A percentile compares a stretch with the other conserved stretches of the same genome.
Evolutionary conservation across 2,888 invertebrate species (phyloP).

Genomic region (Steromphala cineraria): DNA sequence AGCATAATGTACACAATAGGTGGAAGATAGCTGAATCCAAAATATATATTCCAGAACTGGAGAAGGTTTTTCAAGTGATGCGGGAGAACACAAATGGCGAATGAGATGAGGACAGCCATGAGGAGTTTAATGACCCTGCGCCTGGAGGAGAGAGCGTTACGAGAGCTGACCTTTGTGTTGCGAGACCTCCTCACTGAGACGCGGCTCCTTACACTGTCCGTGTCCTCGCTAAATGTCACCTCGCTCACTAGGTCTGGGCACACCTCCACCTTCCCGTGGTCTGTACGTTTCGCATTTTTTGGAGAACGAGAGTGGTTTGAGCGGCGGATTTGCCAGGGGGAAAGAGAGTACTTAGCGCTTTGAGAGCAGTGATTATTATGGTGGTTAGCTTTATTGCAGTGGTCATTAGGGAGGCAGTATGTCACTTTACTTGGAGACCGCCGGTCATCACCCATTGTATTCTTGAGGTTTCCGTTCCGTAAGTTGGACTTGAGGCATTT

Average conservation of each 20-base stretch:
- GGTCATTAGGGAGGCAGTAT: slow-evolving; percentile 15
- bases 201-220: slow-evolving; percentile 14
- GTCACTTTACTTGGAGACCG: not conserved
- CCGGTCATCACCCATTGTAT: not conserved
- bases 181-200: not conserved
- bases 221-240: slow-evolving; percentile 17
- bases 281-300: not conserved
- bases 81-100: slow-evolving; percentile 91
- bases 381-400: not conserved
- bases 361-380: not conserved
- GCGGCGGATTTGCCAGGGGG: slow-evolving; percentile 8
- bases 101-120: slow-evolving; percentile 90
- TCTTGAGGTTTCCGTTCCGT: not conserved
- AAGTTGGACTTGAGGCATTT: not conserved
- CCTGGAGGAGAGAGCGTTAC: slow-evolving; percentile 81
- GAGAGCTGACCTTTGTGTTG: slow-evolving; percentile 36
- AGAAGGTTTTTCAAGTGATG: slow-evolving; percentile 86
- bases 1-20: slow-evolving; percentile 91
- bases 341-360: not conserved
- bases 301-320: not conserved
- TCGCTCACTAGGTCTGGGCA: slow-evolving; percentile 7
- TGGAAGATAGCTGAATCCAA: slow-evolving; percentile 80
- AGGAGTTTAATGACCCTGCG: slow-evolving; percentile 92
- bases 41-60: slow-evolving; percentile 85
- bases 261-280: not conserved